A percentile compares a stretch with the other conserved stretches of the same genome.
Conservation (phyloP, 1,140 invertebrate species). For the Ips nitidus region DNA sequence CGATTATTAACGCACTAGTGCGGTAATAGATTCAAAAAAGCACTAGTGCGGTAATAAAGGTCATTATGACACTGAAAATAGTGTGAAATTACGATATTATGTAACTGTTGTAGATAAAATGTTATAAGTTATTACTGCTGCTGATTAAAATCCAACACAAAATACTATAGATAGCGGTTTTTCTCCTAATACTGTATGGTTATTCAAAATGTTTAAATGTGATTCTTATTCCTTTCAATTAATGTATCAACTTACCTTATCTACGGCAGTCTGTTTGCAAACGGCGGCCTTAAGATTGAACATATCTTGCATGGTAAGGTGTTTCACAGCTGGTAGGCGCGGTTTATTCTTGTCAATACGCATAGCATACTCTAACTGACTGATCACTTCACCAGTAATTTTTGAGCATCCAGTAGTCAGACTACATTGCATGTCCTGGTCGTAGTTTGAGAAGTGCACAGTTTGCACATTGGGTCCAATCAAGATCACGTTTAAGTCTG, state of each 20-base stretch:
- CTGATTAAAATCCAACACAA: too few relatives aligned
- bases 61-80: too few relatives aligned
- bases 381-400: constrained; percentile 64
- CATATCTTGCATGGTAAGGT: constrained; percentile 63
- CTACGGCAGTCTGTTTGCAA: constrained; percentile 61
- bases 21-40: too few relatives aligned
- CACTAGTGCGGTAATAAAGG: too few relatives aligned
- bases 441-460: constrained; percentile 68
- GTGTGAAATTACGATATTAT: too few relatives aligned
- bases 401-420: constrained; percentile 67
- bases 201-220: too few relatives aligned
- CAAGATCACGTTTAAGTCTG: constrained; percentile 75
- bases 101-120: too few relatives aligned
- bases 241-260: constrained; percentile 54
- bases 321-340: constrained; percentile 62
- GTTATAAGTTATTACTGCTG: too few relatives aligned
- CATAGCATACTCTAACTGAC: constrained; percentile 65
- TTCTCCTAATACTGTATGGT: too few relatives aligned
- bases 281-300: constrained; percentile 57
- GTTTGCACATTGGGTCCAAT: constrained; percentile 71
- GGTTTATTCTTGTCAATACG: constrained; percentile 59
- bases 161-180: too few relatives aligned
- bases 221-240: too few relatives aligned
- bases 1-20: too few relatives aligned
- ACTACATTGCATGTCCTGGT: constrained; percentile 69